Base-by-base conservation (phyloP, 2,888 invertebrate genomes). In the Doris montereyensis region DNA sequence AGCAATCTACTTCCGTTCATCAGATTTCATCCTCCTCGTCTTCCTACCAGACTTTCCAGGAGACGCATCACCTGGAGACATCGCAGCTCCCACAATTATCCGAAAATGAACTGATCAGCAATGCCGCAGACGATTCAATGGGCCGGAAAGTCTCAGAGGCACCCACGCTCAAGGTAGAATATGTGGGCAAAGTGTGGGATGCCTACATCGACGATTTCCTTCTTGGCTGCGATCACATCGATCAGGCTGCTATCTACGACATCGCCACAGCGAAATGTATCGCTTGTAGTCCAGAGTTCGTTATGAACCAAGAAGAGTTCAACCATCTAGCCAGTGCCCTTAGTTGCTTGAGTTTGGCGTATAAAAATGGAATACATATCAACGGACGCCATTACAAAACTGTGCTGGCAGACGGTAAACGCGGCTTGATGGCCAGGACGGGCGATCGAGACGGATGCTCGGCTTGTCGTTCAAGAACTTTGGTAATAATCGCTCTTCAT, bases 341-440 rank as follows among this genome's bases (percentile, higher is more conserved):
- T 68, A 78, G 80, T n/a, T 83, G 83, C 52, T 83, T 83, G 17
- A 81, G 83, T 58, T 13, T 30, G 0, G 83, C 82, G 1, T 83
- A 82, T 75, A 80, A 83, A 28, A 81, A 84, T 58, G 88, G 88
- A 13, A 68, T 88, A 4, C 84, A 83, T 1, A 78, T 87, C 3
- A 83, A 84, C 68, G 85, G 85, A 8, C 78, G 78, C 8, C 75
- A 83, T 52, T 88, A 86, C 80, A 82, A 84, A 30, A 86, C 86
- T 0, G 81, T 81, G 10, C 76, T 88, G 41, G 87, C 88, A 1
- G 88, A 88, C 76, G 88, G 88, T 2, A 84, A 83, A 68, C 81
- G 84, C 76, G 88, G 88, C 8, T 85, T 88, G n/a, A 85, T 84
- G 76, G 87, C 87, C 2, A 84, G 82, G n/a, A 83, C 83, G 21